Percentiles rank a stretch among this genome's conserved stretches.
Conservation (phyloP, 2,888 invertebrate genomes). For the Xestia xanthographa region DNA sequence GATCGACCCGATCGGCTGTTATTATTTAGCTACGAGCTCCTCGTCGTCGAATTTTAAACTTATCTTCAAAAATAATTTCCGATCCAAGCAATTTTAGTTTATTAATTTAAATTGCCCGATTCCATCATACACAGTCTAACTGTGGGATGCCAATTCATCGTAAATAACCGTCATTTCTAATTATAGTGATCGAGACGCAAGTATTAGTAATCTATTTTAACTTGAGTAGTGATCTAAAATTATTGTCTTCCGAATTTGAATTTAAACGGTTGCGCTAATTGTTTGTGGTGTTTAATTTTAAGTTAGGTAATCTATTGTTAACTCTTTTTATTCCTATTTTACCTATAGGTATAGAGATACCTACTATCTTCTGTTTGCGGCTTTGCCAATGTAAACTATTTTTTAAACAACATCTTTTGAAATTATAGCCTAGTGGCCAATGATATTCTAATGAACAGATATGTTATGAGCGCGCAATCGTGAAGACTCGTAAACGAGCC, state of each 20-base stretch:
- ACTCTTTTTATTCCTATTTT: neutral
- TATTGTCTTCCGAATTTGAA: constrained; percentile 36
- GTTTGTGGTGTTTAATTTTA: neutral
- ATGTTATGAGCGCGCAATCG: too few relatives aligned
- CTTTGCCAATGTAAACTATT: neutral
- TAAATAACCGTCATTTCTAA: constrained; percentile 62
- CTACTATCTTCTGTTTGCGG: neutral
- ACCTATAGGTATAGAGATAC: neutral
- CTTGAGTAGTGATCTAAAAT: constrained; percentile 33
- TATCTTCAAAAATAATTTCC: neutral
- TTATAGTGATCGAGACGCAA: constrained; percentile 42
- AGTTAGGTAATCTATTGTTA: neutral
- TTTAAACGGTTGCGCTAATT: constrained; percentile 25
- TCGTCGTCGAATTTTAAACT: neutral
- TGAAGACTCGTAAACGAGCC: too few relatives aligned
- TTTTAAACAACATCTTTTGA: neutral
- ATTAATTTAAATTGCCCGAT: constrained; percentile 14
- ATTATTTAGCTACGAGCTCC: neutral
- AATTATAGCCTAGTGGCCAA: neutral
- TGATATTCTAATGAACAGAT: too few relatives aligned
- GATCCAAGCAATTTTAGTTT: neutral
- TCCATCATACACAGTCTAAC: constrained; percentile 10
- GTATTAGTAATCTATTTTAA: constrained; percentile 46
- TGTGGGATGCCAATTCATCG: constrained; percentile 39
- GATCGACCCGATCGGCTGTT: neutral